Base-by-base conservation (phyloP, 1,140 invertebrate species). In the Drosophila sproati region DNA sequence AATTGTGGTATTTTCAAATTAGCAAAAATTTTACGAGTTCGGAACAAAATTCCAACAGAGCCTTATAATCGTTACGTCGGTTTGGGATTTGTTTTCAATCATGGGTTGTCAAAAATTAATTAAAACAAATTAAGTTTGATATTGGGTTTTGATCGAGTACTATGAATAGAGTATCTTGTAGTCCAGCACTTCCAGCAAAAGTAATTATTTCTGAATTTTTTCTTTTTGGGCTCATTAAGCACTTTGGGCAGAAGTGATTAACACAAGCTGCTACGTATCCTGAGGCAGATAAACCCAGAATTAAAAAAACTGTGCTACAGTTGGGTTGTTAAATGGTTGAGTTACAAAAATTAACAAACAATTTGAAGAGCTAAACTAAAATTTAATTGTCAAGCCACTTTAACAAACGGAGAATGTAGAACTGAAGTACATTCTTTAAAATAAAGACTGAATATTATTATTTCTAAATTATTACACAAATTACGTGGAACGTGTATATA, bases 201-300 rank as follows among this genome's bases (percentile, higher is more conserved):
- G n/a, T 0, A 7, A 4, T 39, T 7, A 43, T 64, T 62, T 57
- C 10, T n/a, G 39, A 8, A n/a, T 57, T 43, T 74, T 67, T 62
- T 48, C 48, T 5, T 68, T 61, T 67, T 72, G 69, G 77, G 79
- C 83, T 88, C 82, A 87, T 87, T 87, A 87, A 87, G 76, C 64
- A 56, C 83, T 87, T 88, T 87, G 77, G 78, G 82, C 64, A 55
- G 7, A 43, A 45, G 82, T 79, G 71, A 87, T 86, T 87, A 86
- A 86, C 82, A 86, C 82, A 86, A 86, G 82, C 82, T 86, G 82
- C 75, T 82, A 75, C 82, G 66, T 72, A 60, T 63, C 70, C 63
- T 76, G 20, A 41, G 59, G 82, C 74, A 60, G 62, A 68, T 54
- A 52, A 29, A 45, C 32, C 45, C 31, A 34, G 10, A 28, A 7